These are phyloP conservation scores for Cataglyphis hispanica DNA, from an alignment of 1,140 invertebrate species.

Conservation along the genomic window DNA sequence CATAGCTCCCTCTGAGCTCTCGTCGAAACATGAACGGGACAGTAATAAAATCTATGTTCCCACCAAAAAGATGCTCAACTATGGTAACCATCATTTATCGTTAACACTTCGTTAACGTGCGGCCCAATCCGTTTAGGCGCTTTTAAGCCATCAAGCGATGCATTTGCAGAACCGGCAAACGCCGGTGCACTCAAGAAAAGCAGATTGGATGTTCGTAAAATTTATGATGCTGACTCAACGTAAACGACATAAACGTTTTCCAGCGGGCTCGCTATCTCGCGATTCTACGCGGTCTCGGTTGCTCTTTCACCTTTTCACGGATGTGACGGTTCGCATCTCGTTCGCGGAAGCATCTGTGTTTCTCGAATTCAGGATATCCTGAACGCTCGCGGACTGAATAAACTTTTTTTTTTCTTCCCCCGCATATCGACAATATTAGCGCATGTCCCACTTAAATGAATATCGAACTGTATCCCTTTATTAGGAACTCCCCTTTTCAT, in stretches of 20 bases:
- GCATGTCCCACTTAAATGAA: constrained; percentile 37
- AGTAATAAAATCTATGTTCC: neutral
- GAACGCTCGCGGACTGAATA: neutral
- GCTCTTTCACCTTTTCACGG: constrained; percentile 55
- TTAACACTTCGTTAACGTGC: constrained; percentile 58
- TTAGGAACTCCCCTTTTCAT: constrained; percentile 20
- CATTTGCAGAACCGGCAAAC: constrained; percentile 19
- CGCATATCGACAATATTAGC: constrained; percentile 1
- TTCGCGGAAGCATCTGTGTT: constrained; percentile 40
- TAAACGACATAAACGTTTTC: constrained; percentile 47
- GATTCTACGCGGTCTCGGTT: constrained; percentile 13
- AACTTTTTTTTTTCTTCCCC: neutral
- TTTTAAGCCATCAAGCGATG: constrained; percentile 52
- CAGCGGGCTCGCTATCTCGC: neutral
- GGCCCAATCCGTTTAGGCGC: constrained; percentile 55
- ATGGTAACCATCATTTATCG: constrained; percentile 50
- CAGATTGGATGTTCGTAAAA: constrained; percentile 55
- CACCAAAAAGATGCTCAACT: constrained; percentile 16
- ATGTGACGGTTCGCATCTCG: constrained; percentile 13
- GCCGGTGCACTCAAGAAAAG: constrained; percentile 42
- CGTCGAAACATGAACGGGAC: neutral
- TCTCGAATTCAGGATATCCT: constrained; percentile 29
- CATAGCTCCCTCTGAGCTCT: neutral
- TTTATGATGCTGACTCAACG: constrained; percentile 50
- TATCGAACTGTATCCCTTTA: constrained; percentile 6